Evolutionary conservation across 2,888 invertebrate species (phyloP).

Genomic region (Callyntrura sp.): DNA sequence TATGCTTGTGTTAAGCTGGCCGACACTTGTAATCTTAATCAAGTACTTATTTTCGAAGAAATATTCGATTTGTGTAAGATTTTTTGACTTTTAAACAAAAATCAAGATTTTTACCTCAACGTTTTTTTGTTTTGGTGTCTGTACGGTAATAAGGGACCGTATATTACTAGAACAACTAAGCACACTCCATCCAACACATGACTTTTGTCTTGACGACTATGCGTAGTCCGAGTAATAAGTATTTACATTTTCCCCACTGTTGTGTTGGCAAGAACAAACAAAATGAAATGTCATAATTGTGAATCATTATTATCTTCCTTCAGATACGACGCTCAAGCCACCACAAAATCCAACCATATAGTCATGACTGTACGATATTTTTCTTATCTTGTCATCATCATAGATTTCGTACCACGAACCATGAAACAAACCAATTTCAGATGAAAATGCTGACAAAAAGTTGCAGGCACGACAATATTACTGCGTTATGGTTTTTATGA

Average conservation of each 20-base stretch:
- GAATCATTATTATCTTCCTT: slow-evolving; percentile 38
- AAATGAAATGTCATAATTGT: slow-evolving; percentile 40
- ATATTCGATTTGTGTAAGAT: too few species aligned
- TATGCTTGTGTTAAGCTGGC: not conserved
- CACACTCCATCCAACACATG: too few species aligned
- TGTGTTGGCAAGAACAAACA: too few species aligned
- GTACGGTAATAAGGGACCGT: too few species aligned
- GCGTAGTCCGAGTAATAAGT: too few species aligned
- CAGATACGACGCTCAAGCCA: too few species aligned
- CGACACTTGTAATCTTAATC: not conserved
- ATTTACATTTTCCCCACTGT: not conserved
- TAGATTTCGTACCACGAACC: not conserved
- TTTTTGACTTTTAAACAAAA: too few species aligned
- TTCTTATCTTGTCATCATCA: slow-evolving; percentile 18
- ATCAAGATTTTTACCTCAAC: too few species aligned
- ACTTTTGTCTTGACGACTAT: not conserved
- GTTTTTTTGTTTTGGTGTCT: too few species aligned
- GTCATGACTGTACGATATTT: not conserved
- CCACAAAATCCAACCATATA: too few species aligned
- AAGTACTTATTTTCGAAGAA: not conserved
- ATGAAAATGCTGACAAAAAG: too few species aligned
- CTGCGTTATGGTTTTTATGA: not conserved
- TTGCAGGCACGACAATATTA: slow-evolving; percentile 3
- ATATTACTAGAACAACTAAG: too few species aligned
- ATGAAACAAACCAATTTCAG: not conserved